Conservation (phyloP, 1,140 invertebrate genomes). For the Caerostris extrusa region DNA sequence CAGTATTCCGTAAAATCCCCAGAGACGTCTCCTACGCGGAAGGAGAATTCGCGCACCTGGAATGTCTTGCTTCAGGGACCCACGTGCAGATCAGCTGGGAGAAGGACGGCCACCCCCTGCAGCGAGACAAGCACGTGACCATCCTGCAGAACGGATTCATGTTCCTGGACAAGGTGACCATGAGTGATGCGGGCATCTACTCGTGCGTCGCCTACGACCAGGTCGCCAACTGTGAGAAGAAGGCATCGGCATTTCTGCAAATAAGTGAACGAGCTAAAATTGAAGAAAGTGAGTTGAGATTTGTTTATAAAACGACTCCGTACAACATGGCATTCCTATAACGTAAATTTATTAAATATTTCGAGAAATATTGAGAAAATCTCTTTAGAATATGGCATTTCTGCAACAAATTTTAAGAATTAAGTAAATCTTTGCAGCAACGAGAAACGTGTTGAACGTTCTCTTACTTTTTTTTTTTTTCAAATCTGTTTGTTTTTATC, state of each 20-base stretch:
- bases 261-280: constrained; percentile 59
- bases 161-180: constrained; percentile 59
- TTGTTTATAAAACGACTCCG: too few relatives aligned
- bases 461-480: too few relatives aligned
- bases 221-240: constrained; percentile 61
- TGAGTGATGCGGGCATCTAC: constrained; percentile 78
- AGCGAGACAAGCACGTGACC: constrained; percentile 55
- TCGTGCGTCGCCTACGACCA: constrained; percentile 77
- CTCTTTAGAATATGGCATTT: too few relatives aligned
- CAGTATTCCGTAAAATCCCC: constrained; percentile 78
- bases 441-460: too few relatives aligned
- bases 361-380: too few relatives aligned
- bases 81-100: constrained; percentile 69
- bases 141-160: constrained; percentile 76
- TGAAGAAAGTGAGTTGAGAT: constrained; percentile 73
- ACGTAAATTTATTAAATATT: too few relatives aligned
- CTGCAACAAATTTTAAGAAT: too few relatives aligned
- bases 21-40: constrained; percentile 73
- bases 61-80: constrained; percentile 69
- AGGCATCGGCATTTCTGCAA: constrained; percentile 62
- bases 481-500: too few relatives aligned
- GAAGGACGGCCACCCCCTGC: constrained; percentile 65
- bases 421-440: too few relatives aligned
- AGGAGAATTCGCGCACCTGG: constrained; percentile 77
- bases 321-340: too few relatives aligned